A percentile compares a stretch with the other conserved stretches of the same genome.
Evolutionary conservation across 1,140 invertebrate species (phyloP).

Genomic region (Apis dorsata): DNA sequence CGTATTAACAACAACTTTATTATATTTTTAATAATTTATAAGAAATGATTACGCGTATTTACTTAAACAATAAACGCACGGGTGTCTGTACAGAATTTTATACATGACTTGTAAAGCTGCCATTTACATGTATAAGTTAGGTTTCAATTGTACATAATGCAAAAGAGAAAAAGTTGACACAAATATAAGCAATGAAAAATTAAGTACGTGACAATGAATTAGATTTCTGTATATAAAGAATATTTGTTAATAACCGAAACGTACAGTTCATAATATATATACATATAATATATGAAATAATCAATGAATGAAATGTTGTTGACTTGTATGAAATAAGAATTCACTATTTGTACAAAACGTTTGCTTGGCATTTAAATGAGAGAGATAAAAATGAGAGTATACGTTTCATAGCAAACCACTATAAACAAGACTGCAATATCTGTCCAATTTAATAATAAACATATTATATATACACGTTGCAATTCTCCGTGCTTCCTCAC

Average conservation of each 20-base stretch:
- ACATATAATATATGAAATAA: constrained; percentile 22
- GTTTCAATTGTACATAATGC: constrained; percentile 55
- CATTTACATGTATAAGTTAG: constrained; percentile 49
- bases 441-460: constrained; percentile 71
- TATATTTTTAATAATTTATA: background rate
- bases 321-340: constrained; percentile 31
- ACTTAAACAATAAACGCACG: background rate
- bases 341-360: constrained; percentile 20
- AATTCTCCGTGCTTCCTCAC: constrained; percentile 48
- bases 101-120: constrained; percentile 64
- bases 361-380: constrained; percentile 39
- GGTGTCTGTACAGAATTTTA: constrained; percentile 55
- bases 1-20: background rate
- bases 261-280: constrained; percentile 38
- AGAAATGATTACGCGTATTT: background rate
- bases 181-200: constrained; percentile 15
- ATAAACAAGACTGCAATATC: constrained; percentile 76
- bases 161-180: background rate
- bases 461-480: constrained; percentile 40
- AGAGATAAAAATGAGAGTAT: constrained; percentile 7
- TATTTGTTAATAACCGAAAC: constrained; percentile 37
- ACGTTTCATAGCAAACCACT: constrained; percentile 52
- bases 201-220: constrained; percentile 6
- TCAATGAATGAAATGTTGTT: constrained; percentile 31
- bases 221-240: constrained; percentile 42